Evolutionary conservation across 2,113 vertebrate species (phyloP).

Genomic region (cat (Felis catus)): DNA sequence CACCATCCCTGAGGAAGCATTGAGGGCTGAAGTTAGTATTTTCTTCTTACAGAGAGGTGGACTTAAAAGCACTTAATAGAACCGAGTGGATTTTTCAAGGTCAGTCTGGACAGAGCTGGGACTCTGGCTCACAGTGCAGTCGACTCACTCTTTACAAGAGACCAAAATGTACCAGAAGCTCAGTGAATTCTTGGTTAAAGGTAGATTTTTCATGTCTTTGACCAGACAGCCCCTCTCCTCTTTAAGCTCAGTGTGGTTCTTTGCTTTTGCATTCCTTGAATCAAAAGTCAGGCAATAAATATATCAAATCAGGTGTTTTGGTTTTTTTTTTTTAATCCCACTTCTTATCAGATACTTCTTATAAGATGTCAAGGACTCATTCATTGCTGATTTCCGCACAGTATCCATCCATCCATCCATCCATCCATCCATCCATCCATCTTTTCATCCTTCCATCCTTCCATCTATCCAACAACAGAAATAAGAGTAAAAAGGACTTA

Average conservation of each 20-base stretch:
- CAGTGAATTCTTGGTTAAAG: neutral
- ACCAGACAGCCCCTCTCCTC: neutral
- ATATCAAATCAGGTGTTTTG: too few species aligned
- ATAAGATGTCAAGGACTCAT: neutral
- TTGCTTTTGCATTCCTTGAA: neutral
- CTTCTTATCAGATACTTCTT: neutral
- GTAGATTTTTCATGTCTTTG: slow-evolving; percentile 27
- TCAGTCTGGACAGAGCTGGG: neutral
- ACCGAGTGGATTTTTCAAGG: slow-evolving; percentile 45
- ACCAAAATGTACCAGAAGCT: neutral
- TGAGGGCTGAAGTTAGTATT: slow-evolving; percentile 23
- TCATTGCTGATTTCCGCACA: neutral
- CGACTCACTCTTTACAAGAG: neutral
- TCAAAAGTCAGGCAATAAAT: neutral
- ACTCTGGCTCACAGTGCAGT: neutral
- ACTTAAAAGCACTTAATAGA: neutral
- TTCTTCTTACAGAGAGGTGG: neutral
- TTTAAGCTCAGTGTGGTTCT: neutral
- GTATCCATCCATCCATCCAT: neutral
- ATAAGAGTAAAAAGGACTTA: neutral
- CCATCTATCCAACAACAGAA: neutral
- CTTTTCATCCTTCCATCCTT: neutral
- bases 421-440: neutral
- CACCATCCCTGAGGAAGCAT: neutral
- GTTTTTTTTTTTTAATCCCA: neutral